Evolutionary conservation across 64 coral and sea anemone genomes (phyloP).

Genomic region (Actinia tenebrosa): DNA sequence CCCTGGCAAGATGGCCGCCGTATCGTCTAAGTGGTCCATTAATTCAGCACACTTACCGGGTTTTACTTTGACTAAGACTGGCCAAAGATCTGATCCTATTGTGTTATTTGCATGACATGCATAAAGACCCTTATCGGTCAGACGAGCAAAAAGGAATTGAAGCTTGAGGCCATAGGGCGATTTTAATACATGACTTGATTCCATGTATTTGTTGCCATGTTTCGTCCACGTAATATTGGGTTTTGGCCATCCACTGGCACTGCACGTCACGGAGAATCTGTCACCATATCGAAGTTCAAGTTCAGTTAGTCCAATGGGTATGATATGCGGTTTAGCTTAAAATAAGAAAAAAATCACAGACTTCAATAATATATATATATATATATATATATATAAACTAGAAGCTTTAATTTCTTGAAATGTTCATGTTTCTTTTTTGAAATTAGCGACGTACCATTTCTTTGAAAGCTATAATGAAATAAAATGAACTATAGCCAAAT

Average conservation of each 20-base stretch:
- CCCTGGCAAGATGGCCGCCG: no score
- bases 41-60: neutral
- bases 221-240: neutral
- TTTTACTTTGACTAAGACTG: neutral
- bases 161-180: neutral
- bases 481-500: no score
- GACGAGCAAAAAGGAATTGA: neutral
- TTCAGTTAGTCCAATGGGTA: neutral
- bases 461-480: no score
- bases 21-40: no score
- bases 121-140: neutral
- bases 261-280: neutral
- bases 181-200: neutral
- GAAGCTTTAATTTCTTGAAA: no score
- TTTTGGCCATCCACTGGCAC: constrained; percentile 1
- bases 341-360: neutral
- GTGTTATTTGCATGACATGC: constrained; percentile 5
- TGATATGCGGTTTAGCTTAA: constrained; percentile 10
- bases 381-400: no score
- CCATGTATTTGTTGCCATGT: neutral
- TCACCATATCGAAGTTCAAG: neutral
- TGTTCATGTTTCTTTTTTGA: no score
- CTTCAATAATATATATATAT: neutral
- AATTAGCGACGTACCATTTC: no score
- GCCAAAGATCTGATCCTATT: neutral